Conservation (phyloP, 2,797 vertebrate genomes). For the Gobionotothen gibberifrons region DNA sequence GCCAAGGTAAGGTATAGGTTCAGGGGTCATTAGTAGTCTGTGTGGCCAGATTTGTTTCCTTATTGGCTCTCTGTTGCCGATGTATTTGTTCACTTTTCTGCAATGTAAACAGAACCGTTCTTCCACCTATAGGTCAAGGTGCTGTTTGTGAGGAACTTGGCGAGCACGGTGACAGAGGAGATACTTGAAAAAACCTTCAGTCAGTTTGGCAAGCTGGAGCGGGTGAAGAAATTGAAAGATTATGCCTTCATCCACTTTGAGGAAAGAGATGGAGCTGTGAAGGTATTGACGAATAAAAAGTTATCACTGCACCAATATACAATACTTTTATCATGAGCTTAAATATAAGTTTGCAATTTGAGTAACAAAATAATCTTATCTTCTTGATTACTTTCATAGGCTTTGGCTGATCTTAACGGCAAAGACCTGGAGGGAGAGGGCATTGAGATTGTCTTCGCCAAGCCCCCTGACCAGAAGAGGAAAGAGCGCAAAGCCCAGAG, state of each 20-base stretch:
- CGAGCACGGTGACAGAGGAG: slow-evolving; percentile 97
- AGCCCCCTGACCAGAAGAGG: slow-evolving; percentile 99
- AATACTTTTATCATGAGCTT: background rate
- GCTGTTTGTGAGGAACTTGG: slow-evolving; percentile 97
- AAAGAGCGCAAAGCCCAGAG: slow-evolving; percentile 99
- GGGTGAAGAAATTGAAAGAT: slow-evolving; percentile 99
- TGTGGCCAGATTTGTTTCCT: background rate
- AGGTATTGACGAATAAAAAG: slow-evolving; percentile 81
- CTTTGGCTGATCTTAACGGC: slow-evolving; percentile 97
- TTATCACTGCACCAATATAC: background rate
- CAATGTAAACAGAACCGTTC: background rate
- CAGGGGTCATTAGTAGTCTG: background rate
- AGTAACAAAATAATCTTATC: background rate
- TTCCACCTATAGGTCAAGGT: slow-evolving; percentile 91
- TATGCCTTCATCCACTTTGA: slow-evolving; percentile 99
- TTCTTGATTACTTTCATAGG: slow-evolving; percentile 82
- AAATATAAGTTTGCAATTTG: background rate
- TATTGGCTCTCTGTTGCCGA: background rate
- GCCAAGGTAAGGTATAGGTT: slow-evolving; percentile 88
- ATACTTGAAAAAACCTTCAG: slow-evolving; percentile 98
- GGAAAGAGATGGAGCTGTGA: slow-evolving; percentile 96
- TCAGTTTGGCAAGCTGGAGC: slow-evolving; percentile 96
- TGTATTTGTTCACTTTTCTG: background rate
- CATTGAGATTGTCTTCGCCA: slow-evolving; percentile 99
- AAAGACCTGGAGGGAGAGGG: slow-evolving; percentile 98